Evolutionary conservation across 2,888 invertebrate species (phyloP).

Genomic region (Anaspis maculata): DNA sequence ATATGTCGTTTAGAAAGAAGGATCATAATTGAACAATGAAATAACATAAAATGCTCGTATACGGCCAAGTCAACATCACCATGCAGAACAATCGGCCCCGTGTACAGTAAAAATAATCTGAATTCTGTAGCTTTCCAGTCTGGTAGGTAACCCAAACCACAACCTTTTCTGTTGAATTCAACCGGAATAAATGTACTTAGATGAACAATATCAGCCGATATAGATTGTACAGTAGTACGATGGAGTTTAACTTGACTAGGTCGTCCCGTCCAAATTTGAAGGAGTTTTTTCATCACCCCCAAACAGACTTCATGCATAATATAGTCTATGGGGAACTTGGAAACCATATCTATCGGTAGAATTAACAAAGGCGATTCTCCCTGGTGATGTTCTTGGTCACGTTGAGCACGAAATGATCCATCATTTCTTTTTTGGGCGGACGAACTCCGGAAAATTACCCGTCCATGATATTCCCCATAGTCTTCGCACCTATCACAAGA

Average conservation of each 20-base stretch:
- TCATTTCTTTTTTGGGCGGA: slow-evolving; percentile 2
- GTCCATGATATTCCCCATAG: not conserved
- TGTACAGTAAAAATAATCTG: slow-evolving; percentile 12
- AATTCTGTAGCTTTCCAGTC: slow-evolving; percentile 16
- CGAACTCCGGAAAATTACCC: not conserved
- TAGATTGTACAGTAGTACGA: slow-evolving; percentile 2
- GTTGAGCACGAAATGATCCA: slow-evolving; percentile 8
- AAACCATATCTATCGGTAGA: slow-evolving; percentile 7
- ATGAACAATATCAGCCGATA: slow-evolving; percentile 12
- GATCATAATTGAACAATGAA: slow-evolving; percentile 11
- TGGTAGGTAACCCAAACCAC: slow-evolving; percentile 9
- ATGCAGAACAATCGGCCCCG: slow-evolving; percentile 5
- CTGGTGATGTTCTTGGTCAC: slow-evolving; percentile 9
- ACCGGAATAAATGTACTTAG: no score
- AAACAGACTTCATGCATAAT: slow-evolving; percentile 12
- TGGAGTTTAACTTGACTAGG: slow-evolving; percentile 2
- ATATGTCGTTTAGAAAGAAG: slow-evolving; percentile 7
- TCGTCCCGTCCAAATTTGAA: slow-evolving; percentile 12
- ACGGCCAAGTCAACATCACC: slow-evolving; percentile 4
- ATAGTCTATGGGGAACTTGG: slow-evolving; percentile 13
- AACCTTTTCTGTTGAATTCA: slow-evolving; percentile 11
- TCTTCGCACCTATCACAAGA: slow-evolving; percentile 5
- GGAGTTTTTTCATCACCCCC: slow-evolving; percentile 16
- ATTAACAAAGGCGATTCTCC: slow-evolving; percentile 7
- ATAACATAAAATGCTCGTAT: slow-evolving; percentile 10